A percentile compares a stretch with the other conserved stretches of the same genome.
Conservation (phyloP, 2,888 invertebrate species). For the Drosophila ustulata region DNA sequence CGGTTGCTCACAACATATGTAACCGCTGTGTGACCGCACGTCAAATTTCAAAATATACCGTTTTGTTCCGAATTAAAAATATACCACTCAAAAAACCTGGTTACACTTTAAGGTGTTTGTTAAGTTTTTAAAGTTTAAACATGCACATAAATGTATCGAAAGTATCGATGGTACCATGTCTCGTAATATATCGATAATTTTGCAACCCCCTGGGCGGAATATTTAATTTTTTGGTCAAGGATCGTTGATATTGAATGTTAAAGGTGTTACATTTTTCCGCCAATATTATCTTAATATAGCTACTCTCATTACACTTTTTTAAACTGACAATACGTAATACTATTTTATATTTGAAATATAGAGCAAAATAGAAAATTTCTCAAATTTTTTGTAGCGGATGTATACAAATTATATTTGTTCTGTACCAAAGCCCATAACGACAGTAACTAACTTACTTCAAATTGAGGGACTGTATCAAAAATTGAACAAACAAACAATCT, state of each 20-base stretch:
- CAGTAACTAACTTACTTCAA: background rate
- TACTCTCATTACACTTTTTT: too few relatives aligned
- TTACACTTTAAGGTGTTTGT: too few relatives aligned
- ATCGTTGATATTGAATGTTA: too few relatives aligned
- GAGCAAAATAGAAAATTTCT: too few relatives aligned
- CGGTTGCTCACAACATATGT: conserved; percentile 8
- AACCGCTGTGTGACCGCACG: background rate
- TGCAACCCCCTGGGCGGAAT: background rate
- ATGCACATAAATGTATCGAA: background rate
- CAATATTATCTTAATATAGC: too few relatives aligned
- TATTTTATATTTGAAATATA: too few relatives aligned
- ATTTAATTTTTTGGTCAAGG: background rate
- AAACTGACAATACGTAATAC: too few relatives aligned
- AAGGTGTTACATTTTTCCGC: too few relatives aligned
- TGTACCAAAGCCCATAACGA: too few relatives aligned
- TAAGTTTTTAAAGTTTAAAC: too few relatives aligned
- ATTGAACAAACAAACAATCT: background rate
- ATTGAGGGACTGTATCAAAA: background rate
- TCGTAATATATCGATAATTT: background rate
- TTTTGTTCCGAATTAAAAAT: background rate
- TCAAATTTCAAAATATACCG: background rate
- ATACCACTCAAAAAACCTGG: background rate
- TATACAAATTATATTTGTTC: too few relatives aligned
- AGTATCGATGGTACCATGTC: background rate
- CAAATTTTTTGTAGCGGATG: too few relatives aligned